Conservation (phyloP, 2,113 vertebrate species). For the Festucalex cinctus region DNA sequence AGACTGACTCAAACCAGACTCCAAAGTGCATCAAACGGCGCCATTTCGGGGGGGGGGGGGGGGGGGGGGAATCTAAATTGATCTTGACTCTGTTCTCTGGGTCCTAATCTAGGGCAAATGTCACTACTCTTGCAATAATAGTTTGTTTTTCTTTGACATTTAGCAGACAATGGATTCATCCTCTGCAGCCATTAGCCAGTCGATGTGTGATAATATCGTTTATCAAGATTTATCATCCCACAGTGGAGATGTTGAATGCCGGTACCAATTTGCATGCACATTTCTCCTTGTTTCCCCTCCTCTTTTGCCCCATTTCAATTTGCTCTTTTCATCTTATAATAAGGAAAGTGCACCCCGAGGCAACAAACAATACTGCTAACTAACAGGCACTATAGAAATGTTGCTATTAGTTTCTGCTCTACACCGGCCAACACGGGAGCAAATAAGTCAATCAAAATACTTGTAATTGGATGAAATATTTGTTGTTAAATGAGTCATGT, state of each 20-base stretch:
- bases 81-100: neutral
- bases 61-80: too few relatives aligned
- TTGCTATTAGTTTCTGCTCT: conserved; percentile 28
- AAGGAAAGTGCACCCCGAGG: neutral
- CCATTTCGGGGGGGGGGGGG: too few relatives aligned
- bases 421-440: neutral
- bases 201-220: neutral
- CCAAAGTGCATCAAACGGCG: too few relatives aligned
- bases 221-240: neutral
- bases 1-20: too few relatives aligned
- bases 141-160: neutral
- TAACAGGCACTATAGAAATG: neutral
- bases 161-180: neutral
- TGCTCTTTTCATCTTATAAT: neutral
- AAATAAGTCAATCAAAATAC: neutral
- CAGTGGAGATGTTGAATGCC: neutral
- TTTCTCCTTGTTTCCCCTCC: neutral
- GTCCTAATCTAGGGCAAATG: neutral
- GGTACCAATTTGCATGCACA: neutral
- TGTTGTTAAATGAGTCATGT: conserved; percentile 18
- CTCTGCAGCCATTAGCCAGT: neutral
- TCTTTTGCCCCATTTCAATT: neutral
- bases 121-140: neutral
- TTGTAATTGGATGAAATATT: neutral
- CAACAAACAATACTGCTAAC: neutral